phyloP scores from a whole-genome alignment of 2,888 invertebrate species.

The Lepidochrysops patricia region DNA sequence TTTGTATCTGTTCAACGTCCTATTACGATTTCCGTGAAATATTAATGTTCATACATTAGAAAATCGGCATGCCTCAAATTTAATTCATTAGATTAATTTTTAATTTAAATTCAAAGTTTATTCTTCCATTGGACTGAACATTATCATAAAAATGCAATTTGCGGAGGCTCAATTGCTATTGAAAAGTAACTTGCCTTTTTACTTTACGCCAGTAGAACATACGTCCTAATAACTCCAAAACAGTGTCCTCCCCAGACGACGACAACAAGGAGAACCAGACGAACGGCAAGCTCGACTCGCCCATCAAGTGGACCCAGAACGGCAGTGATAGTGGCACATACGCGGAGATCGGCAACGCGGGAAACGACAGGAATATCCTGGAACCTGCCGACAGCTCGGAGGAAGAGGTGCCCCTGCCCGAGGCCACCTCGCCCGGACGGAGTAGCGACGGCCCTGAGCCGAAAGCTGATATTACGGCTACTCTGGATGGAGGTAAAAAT shows the following conservation, averaged over 20 bases:
- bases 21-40: neutral
- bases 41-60: neutral
- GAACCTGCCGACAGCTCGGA: constrained; percentile 69
- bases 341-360: constrained; percentile 66
- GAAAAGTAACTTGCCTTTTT: neutral
- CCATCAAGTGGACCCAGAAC: constrained; percentile 65
- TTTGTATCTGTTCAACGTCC: neutral
- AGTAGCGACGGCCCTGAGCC: constrained; percentile 69
- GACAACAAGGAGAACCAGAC: constrained; percentile 70
- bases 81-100: no score
- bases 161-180: neutral
- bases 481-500: constrained; percentile 55
- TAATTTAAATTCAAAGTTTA: no score
- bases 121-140: no score
- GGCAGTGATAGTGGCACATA: constrained; percentile 70
- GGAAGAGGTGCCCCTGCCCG: constrained; percentile 62
- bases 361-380: constrained; percentile 57
- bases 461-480: constrained; percentile 62
- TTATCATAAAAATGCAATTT: no score
- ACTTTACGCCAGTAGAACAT: constrained; percentile 1
- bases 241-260: constrained; percentile 42
- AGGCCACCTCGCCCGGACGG: constrained; percentile 63
- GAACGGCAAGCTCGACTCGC: constrained; percentile 65
- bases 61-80: no score
- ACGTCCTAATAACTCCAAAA: constrained; percentile 11